A percentile compares a stretch with the other conserved stretches of the same genome.
phyloP scores from a whole-genome alignment of 2,888 invertebrate genomes.

The Aphidoletes aphidimyza region DNA sequence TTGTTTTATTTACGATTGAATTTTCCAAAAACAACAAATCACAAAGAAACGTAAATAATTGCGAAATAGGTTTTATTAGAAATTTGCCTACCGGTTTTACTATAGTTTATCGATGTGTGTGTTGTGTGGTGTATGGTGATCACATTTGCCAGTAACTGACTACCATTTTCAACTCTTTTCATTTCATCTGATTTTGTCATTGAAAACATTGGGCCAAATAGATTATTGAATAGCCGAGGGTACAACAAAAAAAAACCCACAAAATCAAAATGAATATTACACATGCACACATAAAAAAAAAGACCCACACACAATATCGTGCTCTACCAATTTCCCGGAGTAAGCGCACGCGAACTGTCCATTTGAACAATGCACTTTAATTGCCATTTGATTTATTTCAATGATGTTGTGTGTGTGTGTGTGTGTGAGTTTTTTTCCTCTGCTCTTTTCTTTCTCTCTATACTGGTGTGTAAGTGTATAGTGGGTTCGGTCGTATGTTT shows the following conservation, averaged over 20 bases:
- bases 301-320: not conserved
- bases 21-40: not conserved
- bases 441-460: not conserved
- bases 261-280: not conserved
- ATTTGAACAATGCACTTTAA: constrained; percentile 3
- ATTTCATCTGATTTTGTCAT: too few species aligned
- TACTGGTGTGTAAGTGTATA: not conserved
- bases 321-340: not conserved
- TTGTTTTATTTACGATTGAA: constrained; percentile 5
- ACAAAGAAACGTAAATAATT: too few species aligned
- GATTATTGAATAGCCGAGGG: not conserved
- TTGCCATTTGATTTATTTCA: constrained; percentile 10
- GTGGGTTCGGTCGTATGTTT: not conserved
- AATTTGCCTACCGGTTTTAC: too few species aligned
- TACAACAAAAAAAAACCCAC: not conserved
- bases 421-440: too few species aligned
- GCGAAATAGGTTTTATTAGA: too few species aligned
- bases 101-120: too few species aligned
- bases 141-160: too few species aligned
- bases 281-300: not conserved
- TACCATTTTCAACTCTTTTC: too few species aligned
- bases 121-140: too few species aligned
- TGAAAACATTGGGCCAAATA: not conserved
- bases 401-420: not conserved
- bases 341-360: not conserved